Evolutionary conservation across 2,797 vertebrate species (phyloP), one percentile per base, ranked within the genome.

Genomic region (Mareca strepera): DNA sequence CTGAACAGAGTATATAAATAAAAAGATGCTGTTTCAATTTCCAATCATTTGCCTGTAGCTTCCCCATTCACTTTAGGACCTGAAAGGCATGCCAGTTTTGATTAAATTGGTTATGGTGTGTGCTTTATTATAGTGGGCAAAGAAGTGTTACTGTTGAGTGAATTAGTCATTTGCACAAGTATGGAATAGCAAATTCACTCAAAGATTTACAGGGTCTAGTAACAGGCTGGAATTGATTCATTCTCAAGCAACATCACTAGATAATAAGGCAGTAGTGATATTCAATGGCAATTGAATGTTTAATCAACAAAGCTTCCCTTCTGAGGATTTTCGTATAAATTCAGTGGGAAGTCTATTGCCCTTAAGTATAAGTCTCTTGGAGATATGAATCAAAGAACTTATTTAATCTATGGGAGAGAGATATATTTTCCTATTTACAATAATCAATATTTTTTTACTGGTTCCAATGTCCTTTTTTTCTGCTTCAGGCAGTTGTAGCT

Each of bases 281-380:
- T 66, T 90, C 82, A 85, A 28, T 33, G 70, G 82, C 44, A 82
- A 67, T 10, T 83, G 82, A 91, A 82, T 81, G 78, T 81, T 94
- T 91, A 86, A 90, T 95, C 86, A 90, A 86, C 77, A 75, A 69
- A 72, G 50, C 53, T 82, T 84, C n/a, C 41, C 0, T 0, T 82
- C 79, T 80, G 50, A 69, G 56, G 35, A 44, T 26, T 91, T 85
- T 78, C 52, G 33, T 74, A 48, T 37, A 69, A 67, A 80, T 84
- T 43, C 46, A 52, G 6, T 41, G 31, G 72, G 48, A 59, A 72
- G 26, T 66, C 52, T 84, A 17, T 41, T 93, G 46, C 37, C 41
- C 26, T 59, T 88, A 35, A 70, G 63, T 48, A 33, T 64, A 41
- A 73, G 5, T 53, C 22, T 72, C 18, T 18, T 6, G n/a, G 46